These are phyloP conservation scores for Morone chrysops DNA, from an alignment of 2,113 vertebrate species.

Conservation along the genomic window DNA sequence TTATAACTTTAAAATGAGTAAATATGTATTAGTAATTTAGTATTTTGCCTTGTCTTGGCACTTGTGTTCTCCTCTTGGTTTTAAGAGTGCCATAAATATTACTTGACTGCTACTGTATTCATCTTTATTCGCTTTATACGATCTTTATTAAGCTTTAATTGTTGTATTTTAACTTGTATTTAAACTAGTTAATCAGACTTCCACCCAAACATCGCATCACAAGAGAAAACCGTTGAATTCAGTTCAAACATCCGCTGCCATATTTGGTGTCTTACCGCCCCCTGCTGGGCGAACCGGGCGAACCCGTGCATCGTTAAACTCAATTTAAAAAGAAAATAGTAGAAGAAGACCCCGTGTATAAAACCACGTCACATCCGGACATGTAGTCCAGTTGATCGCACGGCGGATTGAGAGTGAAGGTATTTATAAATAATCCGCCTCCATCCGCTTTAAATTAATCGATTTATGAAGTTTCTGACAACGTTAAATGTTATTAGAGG, in stretches of 20 bases:
- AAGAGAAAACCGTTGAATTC: neutral
- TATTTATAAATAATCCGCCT: neutral
- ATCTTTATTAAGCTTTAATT: no score
- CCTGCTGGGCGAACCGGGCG: slow-evolving; percentile 34
- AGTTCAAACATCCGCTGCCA: neutral
- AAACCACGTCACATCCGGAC: slow-evolving; percentile 43
- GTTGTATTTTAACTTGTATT: neutral
- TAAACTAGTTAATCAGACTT: neutral
- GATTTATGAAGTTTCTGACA: accelerated
- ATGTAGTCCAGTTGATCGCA: accelerated
- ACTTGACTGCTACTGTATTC: neutral
- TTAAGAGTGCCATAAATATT: neutral
- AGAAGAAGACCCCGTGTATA: accelerated
- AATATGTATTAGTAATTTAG: neutral
- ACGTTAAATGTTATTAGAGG: accelerated
- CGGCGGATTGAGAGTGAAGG: accelerated
- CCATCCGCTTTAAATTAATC: neutral
- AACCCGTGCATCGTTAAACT: neutral
- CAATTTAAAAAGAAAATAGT: no score
- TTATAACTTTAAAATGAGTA: neutral
- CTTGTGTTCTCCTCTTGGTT: neutral
- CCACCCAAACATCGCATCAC: neutral
- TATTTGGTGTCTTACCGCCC: slow-evolving; percentile 29
- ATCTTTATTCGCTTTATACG: neutral
- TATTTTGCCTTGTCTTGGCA: neutral